These are phyloP conservation scores for Oryzaephilus surinamensis DNA, from an alignment of 1,140 invertebrate species.

Conservation along the genomic window DNA sequence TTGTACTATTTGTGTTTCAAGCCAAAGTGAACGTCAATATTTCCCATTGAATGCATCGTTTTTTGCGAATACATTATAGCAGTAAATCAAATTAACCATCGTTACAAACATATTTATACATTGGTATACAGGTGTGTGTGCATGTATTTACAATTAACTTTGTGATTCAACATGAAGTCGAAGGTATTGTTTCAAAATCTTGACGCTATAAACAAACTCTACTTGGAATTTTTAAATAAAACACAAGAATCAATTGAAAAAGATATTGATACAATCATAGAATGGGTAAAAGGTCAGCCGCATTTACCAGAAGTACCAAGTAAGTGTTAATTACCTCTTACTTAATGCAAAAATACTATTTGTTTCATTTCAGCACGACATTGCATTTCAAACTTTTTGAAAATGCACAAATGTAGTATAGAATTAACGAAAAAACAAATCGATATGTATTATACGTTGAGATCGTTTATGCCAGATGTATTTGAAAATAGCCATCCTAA, in stretches of 20 bases:
- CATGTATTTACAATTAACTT: neutral
- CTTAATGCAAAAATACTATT: too few relatives aligned
- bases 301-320: neutral
- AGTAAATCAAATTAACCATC: too few relatives aligned
- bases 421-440: conserved; percentile 9
- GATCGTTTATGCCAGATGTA: conserved; percentile 3
- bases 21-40: too few relatives aligned
- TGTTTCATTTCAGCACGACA: too few relatives aligned
- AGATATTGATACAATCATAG: neutral
- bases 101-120: too few relatives aligned
- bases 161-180: neutral
- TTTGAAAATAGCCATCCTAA: conserved; percentile 1
- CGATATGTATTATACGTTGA: conserved; percentile 9
- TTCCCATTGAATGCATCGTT: too few relatives aligned
- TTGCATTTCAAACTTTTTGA: neutral
- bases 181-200: neutral
- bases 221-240: neutral
- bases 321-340: neutral
- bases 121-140: too few relatives aligned
- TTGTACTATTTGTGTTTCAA: too few relatives aligned
- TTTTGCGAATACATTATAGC: too few relatives aligned
- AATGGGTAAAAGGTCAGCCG: neutral
- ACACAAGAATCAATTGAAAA: neutral
- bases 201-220: neutral
- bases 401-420: conserved; percentile 1